Percentiles rank a stretch among this genome's conserved stretches.
Evolutionary conservation across 2,888 invertebrate genomes (phyloP).

Genomic region (Ephialtes manifestator): DNA sequence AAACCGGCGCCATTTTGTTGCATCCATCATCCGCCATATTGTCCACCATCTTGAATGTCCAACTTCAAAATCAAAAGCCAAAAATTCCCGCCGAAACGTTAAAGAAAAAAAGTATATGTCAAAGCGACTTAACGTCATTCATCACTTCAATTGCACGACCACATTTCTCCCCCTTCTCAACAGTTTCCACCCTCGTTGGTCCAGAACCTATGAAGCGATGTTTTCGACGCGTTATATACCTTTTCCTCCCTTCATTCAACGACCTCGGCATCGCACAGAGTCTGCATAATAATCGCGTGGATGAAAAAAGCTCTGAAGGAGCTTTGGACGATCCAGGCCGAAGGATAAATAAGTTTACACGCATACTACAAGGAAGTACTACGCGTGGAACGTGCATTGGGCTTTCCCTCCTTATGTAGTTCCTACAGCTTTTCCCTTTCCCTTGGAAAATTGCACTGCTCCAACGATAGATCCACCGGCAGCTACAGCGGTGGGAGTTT

Average conservation of each 20-base stretch:
- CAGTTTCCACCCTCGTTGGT: background rate
- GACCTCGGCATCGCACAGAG: slow-evolving; percentile 32
- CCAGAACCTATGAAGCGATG: slow-evolving; percentile 3
- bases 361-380: slow-evolving; percentile 3
- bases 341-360: slow-evolving; percentile 30
- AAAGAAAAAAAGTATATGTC: no score
- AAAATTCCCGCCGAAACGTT: no score
- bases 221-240: background rate
- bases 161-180: background rate
- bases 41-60: no score
- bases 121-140: background rate
- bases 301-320: background rate
- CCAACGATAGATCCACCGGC: slow-evolving; percentile 1
- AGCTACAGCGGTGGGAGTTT: background rate
- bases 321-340: slow-evolving; percentile 1
- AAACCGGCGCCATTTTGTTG: no score
- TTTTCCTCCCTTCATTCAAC: slow-evolving; percentile 23
- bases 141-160: background rate
- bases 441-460: background rate
- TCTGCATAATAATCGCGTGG: slow-evolving; percentile 39
- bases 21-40: no score
- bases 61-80: no score
- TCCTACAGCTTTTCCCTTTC: no score
- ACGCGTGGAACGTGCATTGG: background rate
- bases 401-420: no score